These are phyloP conservation scores for roundworm (Caenorhabditis elegans) DNA, from an alignment of 1,140 invertebrate species.

Conservation along the genomic window WBcel235 BX284603.4:8665501-8666000, in stretches of 20 bases:
- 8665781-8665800: not conserved
- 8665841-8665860: slow-evolving; percentile 1
- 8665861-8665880: slow-evolving; percentile 14
- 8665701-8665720: not conserved
- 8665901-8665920: not conserved
- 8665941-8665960: not conserved
- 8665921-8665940: no score
- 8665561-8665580: not conserved
- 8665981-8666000: not conserved
- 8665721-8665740: not conserved
- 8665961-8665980: no score
- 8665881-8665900: not conserved
- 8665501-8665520: no score
- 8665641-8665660: not conserved
- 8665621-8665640: not conserved
- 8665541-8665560: no score
- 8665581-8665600: not conserved
- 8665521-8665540: no score
- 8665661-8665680: not conserved
- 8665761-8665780: slow-evolving; percentile 6
- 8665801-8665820: not conserved
- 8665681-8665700: not conserved
- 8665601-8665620: not conserved
- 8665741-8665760: slow-evolving; percentile 7
- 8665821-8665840: not conserved